A percentile compares a stretch with the other conserved stretches of the same genome.
Conservation (phyloP, 2,113 vertebrate genomes). For the Machaerirhynchus nigripectus region DNA sequence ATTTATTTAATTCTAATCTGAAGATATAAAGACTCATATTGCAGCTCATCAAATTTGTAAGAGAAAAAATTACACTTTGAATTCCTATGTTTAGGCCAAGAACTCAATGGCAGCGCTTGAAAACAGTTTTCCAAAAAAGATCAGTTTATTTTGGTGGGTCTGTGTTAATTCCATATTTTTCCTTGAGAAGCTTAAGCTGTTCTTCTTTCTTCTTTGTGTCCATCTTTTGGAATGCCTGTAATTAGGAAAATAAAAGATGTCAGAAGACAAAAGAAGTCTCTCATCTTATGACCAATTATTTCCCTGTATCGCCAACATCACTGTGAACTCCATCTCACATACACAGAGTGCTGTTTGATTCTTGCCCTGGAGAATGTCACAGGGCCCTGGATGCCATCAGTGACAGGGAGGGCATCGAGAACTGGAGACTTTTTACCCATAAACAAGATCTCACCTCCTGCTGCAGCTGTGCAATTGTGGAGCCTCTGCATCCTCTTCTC, state of each 20-base stretch:
- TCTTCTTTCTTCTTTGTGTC: slow-evolving; percentile 99
- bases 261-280: neutral
- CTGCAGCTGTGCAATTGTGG: neutral
- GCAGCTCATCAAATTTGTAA: neutral
- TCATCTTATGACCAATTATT: neutral
- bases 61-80: neutral
- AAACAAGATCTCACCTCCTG: neutral
- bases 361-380: fast-evolving
- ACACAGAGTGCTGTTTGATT: fast-evolving
- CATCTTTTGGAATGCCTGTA: slow-evolving; percentile 99
- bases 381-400: fast-evolving
- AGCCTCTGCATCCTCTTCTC: neutral
- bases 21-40: neutral
- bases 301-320: neutral
- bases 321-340: neutral
- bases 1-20: neutral
- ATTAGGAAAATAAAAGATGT: neutral
- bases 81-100: neutral
- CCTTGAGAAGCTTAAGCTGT: slow-evolving; percentile 96
- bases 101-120: fast-evolving
- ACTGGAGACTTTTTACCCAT: neutral
- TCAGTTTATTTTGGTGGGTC: slow-evolving; percentile 90
- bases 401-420: fast-evolving
- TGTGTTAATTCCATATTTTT: slow-evolving; percentile 98
- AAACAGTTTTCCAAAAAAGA: neutral